A percentile compares a stretch with the other conserved stretches of the same genome.
These are phyloP conservation scores for Hemiprocne comata DNA, from an alignment of 2,113 vertebrate species.

Conservation along the genomic window DNA sequence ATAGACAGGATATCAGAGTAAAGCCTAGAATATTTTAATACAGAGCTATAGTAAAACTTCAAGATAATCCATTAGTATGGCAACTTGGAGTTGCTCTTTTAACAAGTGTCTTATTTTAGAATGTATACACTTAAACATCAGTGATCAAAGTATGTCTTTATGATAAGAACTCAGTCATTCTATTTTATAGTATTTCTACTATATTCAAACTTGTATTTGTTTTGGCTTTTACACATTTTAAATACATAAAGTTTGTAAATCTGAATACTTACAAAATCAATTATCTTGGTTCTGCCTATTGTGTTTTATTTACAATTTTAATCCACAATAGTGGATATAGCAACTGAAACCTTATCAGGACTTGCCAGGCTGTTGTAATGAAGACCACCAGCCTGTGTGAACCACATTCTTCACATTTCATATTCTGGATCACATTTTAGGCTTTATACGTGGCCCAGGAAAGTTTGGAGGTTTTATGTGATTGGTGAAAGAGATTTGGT, in stretches of 20 bases:
- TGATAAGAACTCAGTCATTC: not conserved
- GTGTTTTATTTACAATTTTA: not conserved
- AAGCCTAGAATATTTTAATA: not conserved
- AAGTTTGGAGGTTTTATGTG: not conserved
- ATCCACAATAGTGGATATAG: not conserved
- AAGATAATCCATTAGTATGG: not conserved
- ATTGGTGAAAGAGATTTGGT: not conserved
- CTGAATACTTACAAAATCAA: not conserved
- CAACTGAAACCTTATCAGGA: not conserved
- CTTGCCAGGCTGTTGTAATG: not conserved
- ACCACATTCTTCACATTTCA: not conserved
- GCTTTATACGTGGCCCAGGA: not conserved
- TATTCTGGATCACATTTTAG: not conserved
- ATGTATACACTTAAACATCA: not conserved
- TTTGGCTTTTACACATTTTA: not conserved
- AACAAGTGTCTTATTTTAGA: not conserved
- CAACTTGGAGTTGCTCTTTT: not conserved
- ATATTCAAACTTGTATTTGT: not conserved
- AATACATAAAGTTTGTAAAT: not conserved
- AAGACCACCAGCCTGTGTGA: not conserved
- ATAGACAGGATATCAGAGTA: not conserved
- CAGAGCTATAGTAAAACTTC: not conserved
- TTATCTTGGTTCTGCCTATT: not conserved
- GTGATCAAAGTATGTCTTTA: not conserved
- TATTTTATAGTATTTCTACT: not conserved